Evolutionary conservation across 2,797 vertebrate species (phyloP), one percentile per base, ranked within the genome.

Genomic region (Siniperca undulata): DNA sequence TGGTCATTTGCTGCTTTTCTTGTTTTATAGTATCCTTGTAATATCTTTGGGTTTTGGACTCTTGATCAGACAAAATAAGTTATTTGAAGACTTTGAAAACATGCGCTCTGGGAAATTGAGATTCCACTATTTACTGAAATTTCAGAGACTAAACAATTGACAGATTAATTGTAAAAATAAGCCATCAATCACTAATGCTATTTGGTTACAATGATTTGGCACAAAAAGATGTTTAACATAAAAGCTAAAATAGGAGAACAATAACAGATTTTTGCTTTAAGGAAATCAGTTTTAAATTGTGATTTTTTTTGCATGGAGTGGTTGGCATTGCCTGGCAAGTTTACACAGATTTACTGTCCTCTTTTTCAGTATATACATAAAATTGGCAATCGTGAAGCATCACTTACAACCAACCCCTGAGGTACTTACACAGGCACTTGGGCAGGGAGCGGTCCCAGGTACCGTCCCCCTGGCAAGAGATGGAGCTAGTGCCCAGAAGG

Each of bases 391-490:
- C 73, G 34, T 59, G 19, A 50, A 16, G 14, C 13, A 22, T 34
- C 56, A 74, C 50, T 53, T 20, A 55, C 10, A 83, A 24, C 24
- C n/a, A 59, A 60, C 13, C n/a, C 11, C 67, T n/a, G n/a, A 66
- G 30, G 27, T 80, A 97, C 99, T 99, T 95, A 99, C 99, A 94
- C 72, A 98, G 96, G 91, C 99, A 99, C 93, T 97, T 97, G 4
- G 99, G 98, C 61, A 97, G 95, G 8, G 97, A 97, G 30, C 97
- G 96, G 91, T 99, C 99, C 99, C 99, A 99, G 11, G 97, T 98
- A 81, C 97, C 97, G 14, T 99, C 98, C 1, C 98, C 98, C 92
- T 99, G 99, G 94, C 99, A 99, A 82, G 96, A 96, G 82, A 98
- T 96, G 46, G 96, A 96, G 36, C 97, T 97, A 22, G 97, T 97